phyloP scores from a whole-genome alignment of 2,888 invertebrate genomes.

The Troides helena region DNA sequence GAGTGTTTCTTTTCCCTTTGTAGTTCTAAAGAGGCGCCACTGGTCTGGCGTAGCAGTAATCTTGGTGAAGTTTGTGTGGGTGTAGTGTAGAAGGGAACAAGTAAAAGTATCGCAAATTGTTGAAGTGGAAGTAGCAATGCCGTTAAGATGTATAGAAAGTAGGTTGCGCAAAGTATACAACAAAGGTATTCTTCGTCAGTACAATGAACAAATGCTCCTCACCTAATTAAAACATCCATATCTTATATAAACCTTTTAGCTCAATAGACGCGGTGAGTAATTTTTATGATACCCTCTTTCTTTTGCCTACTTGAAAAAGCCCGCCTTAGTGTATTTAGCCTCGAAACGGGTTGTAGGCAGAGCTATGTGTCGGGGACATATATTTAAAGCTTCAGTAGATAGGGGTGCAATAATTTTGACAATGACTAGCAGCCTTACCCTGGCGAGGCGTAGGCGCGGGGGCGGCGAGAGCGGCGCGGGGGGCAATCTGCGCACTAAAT shows the following conservation, averaged over 20 bases:
- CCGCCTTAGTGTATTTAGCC: conserved; percentile 45
- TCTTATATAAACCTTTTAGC: conserved; percentile 20
- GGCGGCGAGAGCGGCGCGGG: conserved; percentile 64
- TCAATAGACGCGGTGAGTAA: background rate
- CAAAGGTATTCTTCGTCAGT: conserved; percentile 46
- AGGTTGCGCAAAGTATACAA: conserved; percentile 62
- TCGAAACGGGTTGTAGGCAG: conserved; percentile 69
- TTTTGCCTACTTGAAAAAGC: conserved; percentile 48
- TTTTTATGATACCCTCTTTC: background rate
- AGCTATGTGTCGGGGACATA: conserved; percentile 76
- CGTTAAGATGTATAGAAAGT: conserved; percentile 52
- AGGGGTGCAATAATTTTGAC: conserved; percentile 81
- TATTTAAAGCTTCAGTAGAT: conserved; percentile 80
- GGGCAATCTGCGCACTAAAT: conserved; percentile 82
- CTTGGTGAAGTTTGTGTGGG: conserved; percentile 43
- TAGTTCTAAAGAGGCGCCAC: conserved; percentile 66
- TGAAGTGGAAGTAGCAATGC: conserved; percentile 67
- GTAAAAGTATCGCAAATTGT: conserved; percentile 60
- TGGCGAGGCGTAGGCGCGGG: conserved; percentile 76
- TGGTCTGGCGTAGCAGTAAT: conserved; percentile 68
- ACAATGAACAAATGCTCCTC: conserved; percentile 39
- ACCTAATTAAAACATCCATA: conserved; percentile 36
- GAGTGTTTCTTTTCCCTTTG: conserved; percentile 49
- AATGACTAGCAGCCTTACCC: conserved; percentile 80
- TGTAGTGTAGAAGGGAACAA: conserved; percentile 46